These are phyloP conservation scores for cat (Felis catus) DNA, from an alignment of 2,113 vertebrate genomes.

Conservation along the genomic window F.catus_Fca126_mat1.0 CM031415.1:140532501-140533000, in stretches of 20 bases:
- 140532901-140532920: neutral
- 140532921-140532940: neutral
- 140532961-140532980: neutral
- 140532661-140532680: neutral
- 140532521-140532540: neutral
- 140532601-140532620: neutral
- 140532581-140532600: neutral
- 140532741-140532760: neutral
- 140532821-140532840: neutral
- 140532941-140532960: neutral
- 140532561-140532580: neutral
- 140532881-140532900: neutral
- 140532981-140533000: neutral
- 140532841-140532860: neutral
- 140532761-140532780: neutral
- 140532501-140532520: neutral
- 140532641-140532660: neutral
- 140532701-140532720: neutral
- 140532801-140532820: neutral
- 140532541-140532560: neutral
- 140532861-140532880: neutral
- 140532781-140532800: too few species aligned
- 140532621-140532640: neutral
- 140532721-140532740: neutral
- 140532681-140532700: neutral